Evolutionary conservation across 2,888 invertebrate species (phyloP).

Genomic region (Melangyna quadrimaculata): DNA sequence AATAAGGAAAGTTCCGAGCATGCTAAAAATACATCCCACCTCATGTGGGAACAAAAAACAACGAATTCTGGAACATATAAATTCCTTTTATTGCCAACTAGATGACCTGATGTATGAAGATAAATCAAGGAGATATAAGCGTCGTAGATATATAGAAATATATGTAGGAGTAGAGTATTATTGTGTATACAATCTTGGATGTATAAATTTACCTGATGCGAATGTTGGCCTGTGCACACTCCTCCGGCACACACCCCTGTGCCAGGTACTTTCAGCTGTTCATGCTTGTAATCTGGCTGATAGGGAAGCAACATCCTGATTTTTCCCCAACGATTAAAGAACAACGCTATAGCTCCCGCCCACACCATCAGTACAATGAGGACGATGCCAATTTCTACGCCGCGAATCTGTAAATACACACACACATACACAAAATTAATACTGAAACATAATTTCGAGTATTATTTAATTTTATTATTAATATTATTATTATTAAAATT

Average conservation of each 20-base stretch:
- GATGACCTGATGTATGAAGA: conserved; percentile 53
- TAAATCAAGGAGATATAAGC: conserved; percentile 18
- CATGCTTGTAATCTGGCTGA: conserved; percentile 94
- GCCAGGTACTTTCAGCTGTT: conserved; percentile 91
- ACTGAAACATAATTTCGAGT: not conserved
- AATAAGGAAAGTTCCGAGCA: not conserved
- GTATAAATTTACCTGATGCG: conserved; percentile 79
- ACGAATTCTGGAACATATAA: not conserved
- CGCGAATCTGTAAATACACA: conserved; percentile 86
- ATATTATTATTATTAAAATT: not conserved
- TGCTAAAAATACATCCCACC: conserved; percentile 26
- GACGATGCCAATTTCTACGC: conserved; percentile 94
- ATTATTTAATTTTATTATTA: not conserved
- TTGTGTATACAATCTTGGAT: not conserved
- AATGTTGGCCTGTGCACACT: conserved; percentile 84
- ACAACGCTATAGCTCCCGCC: conserved; percentile 92
- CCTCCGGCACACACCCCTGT: conserved; percentile 86
- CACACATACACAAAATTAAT: not conserved
- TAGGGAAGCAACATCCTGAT: conserved; percentile 95
- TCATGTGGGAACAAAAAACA: not conserved
- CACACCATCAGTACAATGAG: conserved; percentile 90
- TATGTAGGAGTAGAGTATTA: not conserved
- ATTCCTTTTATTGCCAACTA: conserved; percentile 20
- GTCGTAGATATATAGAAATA: not conserved
- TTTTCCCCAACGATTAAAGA: conserved; percentile 95